phyloP scores from a whole-genome alignment of 2,888 invertebrate genomes.

The Margaritifera margaritifera region DNA sequence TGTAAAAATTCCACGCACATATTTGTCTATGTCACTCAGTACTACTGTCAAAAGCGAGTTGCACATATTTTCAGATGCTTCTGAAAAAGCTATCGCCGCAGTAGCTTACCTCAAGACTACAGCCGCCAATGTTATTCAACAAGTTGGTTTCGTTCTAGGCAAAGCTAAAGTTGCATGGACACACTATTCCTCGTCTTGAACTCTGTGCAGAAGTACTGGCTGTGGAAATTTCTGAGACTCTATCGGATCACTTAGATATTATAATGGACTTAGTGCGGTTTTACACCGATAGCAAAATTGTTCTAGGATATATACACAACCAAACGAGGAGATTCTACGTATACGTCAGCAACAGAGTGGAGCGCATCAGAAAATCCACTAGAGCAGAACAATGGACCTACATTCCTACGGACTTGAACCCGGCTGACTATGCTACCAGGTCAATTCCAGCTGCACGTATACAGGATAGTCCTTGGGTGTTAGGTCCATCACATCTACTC shows the following conservation, averaged over 20 bases:
- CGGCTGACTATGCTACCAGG: conserved; percentile 33
- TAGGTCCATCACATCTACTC: conserved; percentile 12
- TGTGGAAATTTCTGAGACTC: conserved; percentile 23
- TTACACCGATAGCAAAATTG: conserved; percentile 37
- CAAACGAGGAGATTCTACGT: conserved; percentile 32
- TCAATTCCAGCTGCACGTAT: conserved; percentile 5
- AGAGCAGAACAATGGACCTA: conserved; percentile 35
- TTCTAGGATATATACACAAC: conserved; percentile 38
- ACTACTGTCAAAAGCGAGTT: conserved; percentile 10
- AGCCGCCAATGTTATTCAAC: neutral
- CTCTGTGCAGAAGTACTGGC: conserved; percentile 42
- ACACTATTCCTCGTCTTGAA: conserved; percentile 43
- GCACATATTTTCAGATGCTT: conserved; percentile 43
- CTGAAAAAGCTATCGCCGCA: conserved; percentile 42
- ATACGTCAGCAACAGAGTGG: conserved; percentile 37
- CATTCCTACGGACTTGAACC: conserved; percentile 26
- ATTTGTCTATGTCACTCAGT: conserved; percentile 8
- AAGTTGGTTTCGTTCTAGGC: conserved; percentile 35
- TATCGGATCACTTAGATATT: conserved; percentile 20
- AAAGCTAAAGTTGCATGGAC: conserved; percentile 39
- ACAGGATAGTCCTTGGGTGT: conserved; percentile 24
- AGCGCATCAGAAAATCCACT: conserved; percentile 13
- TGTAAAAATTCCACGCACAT: conserved; percentile 22
- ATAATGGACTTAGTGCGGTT: conserved; percentile 11
- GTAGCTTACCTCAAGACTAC: conserved; percentile 29